These are phyloP conservation scores for Galemys pyrenaicus DNA, from an alignment of 2,113 vertebrate genomes.

Conservation along the genomic window DNA sequence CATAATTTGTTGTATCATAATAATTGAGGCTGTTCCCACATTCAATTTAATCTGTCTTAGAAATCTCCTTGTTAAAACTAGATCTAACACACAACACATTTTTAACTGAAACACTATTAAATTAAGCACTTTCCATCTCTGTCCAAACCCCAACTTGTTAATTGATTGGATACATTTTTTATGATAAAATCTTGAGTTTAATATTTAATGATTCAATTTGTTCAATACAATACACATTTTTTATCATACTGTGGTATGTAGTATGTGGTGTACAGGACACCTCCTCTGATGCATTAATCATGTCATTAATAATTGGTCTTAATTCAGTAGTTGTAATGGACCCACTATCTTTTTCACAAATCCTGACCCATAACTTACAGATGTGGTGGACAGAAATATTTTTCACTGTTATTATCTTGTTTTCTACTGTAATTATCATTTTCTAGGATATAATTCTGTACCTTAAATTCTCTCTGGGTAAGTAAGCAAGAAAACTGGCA, in stretches of 20 bases:
- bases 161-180: background rate
- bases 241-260: background rate
- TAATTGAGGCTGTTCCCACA: background rate
- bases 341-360: background rate
- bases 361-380: constrained; percentile 1
- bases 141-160: background rate
- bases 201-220: background rate
- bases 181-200: background rate
- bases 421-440: background rate
- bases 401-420: background rate
- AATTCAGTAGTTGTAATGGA: background rate
- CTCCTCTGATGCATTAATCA: background rate
- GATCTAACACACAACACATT: background rate
- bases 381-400: constrained; percentile 8
- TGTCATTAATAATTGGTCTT: background rate
- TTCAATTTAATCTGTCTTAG: background rate
- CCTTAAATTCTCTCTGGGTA: background rate
- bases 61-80: background rate
- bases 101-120: background rate
- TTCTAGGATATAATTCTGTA: background rate
- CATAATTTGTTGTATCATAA: background rate
- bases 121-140: background rate
- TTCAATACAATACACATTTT: background rate
- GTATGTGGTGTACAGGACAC: background rate
- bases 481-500: constrained; percentile 24